Evolutionary conservation across 2,888 invertebrate species (phyloP), one percentile per base, ranked within the genome.

Genomic region (Noctuana brunneofusca): DNA sequence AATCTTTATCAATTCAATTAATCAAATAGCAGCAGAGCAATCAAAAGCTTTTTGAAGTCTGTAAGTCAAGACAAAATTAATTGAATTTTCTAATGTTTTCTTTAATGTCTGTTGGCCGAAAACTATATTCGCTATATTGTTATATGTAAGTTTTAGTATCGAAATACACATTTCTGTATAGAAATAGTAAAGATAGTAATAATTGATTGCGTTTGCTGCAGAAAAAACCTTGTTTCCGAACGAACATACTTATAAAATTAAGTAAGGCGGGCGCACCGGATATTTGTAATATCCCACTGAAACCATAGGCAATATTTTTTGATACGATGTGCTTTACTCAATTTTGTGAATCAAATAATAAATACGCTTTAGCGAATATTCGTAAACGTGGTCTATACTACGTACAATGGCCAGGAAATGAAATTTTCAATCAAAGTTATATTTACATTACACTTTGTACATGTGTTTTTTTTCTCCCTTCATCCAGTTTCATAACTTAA

Each of bases 221-320:
- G 58, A 66, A 68, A 67, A 68, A 67, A 64, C 58, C 41, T 43
- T 52, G 64, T 66, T 70, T 68, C 65, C 66, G 57, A 57, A 49
- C 56, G 62, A 60, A 58, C 57, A 64, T 63, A 48, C 16, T 32
- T 5, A 66, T 71, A 69, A 70, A 73, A 75, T 81, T 75, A 78
- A 78, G 78, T 76, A 75, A 77, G 73, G 71, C 74, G 73, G 66
- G 69, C 64, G 65, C 63, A 69, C 59, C 73, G 80, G 80, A 81
- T 79, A 83, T 83, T 79, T 68, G 70, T 70, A 68, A 74, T 73
- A 76, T 80, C 75, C 78, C 64, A 59, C 65, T 53, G 43, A 59
- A 52, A 53, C 46, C 53, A 53, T 60, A 60, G 53, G 46, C 30
- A 60, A 38, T 18, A 50, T 54, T 62, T 48, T 50, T 58, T 48